Evolutionary conservation across 1,140 invertebrate genomes (phyloP), one percentile per base, ranked within the genome.

Genomic region (Eumaeus atala): DNA sequence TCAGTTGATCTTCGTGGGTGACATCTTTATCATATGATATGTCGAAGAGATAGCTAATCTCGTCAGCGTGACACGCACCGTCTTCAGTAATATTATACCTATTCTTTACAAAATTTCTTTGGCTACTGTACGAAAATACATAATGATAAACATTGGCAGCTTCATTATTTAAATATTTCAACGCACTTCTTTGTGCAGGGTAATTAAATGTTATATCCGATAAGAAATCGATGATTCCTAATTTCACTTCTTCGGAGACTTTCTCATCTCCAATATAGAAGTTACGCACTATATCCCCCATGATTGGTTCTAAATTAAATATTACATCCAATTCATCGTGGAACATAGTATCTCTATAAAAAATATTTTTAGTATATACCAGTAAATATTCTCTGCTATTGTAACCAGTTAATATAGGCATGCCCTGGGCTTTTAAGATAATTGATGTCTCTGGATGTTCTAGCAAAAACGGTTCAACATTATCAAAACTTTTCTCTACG

Each of bases 21-120:
- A 36, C 33, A 17, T 18, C 16, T 10, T 54, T 34, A 9, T 58
- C 21, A 11, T 57, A 28, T 1, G 47, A 35, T 14, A 64, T 35
- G 33, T 71, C 63, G 33, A 62, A 76, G 16, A 73, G 36, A 48
- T 73, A 76, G 0, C 62, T 53, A 0, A 73, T 1, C 33, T 73
- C 66, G 33, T 70, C 70, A 12, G 56, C 63, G 16, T 73, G 68
- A 14, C 40, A 1, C 0, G 66, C 65, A 0, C 65, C 64, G 1
- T 44, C 50, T 1, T 11, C 34, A 0, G 56, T 65, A 9, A 35
- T 18, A n/a, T 33, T 40, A 4, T 1, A 7, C 11, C 3, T 16
- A n/a, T 47, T 47, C 16, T 54, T 47, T 3, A 18, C 33, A 11
- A 48, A 48, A 54, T 54, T 54, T 54, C 52, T 17, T 14, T 16